Evolutionary conservation across 2,888 invertebrate species (phyloP).

Genomic region (Apamea sordens): DNA sequence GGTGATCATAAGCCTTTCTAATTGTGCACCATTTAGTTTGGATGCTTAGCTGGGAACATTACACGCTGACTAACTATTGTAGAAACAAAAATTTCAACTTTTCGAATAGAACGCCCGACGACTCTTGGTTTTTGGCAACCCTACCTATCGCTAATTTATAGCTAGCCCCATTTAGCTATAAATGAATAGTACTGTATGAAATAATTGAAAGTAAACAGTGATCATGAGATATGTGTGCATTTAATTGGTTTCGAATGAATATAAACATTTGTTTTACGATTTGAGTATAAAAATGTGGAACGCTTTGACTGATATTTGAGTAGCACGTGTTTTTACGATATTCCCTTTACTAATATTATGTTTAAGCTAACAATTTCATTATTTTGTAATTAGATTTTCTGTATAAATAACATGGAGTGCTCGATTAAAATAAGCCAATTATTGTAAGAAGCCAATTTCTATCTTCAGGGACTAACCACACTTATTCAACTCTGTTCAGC

Average conservation of each 20-base stretch:
- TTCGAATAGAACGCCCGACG: too few relatives aligned
- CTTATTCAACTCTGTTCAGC: too few relatives aligned
- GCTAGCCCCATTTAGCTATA: constrained; percentile 27
- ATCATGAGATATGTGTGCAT: constrained; percentile 36
- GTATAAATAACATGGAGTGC: not conserved
- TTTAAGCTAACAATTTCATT: not conserved
- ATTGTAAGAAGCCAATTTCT: not conserved
- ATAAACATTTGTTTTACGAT: constrained; percentile 42
- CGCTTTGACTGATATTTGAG: constrained; percentile 11
- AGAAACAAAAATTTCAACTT: too few relatives aligned
- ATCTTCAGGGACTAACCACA: too few relatives aligned
- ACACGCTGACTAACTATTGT: too few relatives aligned
- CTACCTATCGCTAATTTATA: constrained; percentile 10
- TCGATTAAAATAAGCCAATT: too few relatives aligned
- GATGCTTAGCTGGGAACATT: too few relatives aligned
- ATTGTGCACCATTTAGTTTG: too few relatives aligned
- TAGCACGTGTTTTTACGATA: not conserved
- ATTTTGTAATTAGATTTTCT: not conserved
- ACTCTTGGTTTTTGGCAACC: constrained; percentile 2
- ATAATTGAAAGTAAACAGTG: constrained; percentile 59
- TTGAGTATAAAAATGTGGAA: constrained; percentile 14
- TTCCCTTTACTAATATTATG: not conserved
- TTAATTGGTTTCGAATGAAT: constrained; percentile 50
- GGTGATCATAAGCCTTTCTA: too few relatives aligned
- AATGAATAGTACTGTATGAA: constrained; percentile 37